Conservation (phyloP, 30 jellyfish, hydroid and myxozoan species). For the Pelagia noctiluca region DNA sequence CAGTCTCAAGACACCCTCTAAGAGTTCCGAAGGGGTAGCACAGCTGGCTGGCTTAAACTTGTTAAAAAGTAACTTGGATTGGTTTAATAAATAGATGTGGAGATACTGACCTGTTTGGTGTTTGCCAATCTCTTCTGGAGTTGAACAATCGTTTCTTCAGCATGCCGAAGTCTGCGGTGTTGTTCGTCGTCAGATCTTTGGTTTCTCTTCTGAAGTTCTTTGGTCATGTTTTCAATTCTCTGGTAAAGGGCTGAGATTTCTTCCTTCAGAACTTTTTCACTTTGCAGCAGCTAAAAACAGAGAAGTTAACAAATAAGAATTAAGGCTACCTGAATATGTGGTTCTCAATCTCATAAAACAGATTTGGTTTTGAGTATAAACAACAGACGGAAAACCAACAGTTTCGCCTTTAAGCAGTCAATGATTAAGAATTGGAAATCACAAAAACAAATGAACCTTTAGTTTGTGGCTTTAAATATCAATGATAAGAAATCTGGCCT, state of each 20-base stretch:
- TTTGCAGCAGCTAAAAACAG: slow-evolving; percentile 68
- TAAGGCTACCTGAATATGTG: no score
- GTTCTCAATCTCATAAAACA: no score
- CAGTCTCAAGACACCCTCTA: no score
- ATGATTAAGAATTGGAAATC: no score
- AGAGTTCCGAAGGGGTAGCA: no score
- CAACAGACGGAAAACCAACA: no score
- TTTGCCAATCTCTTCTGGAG: slow-evolving; percentile 83
- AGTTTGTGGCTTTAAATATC: no score
- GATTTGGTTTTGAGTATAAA: no score
- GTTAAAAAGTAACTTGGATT: not conserved
- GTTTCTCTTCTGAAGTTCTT: slow-evolving; percentile 70
- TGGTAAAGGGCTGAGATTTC: slow-evolving; percentile 69
- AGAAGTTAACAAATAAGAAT: not conserved
- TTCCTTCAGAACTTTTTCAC: slow-evolving; percentile 82
- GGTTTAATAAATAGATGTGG: not conserved
- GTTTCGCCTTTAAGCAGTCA: no score
- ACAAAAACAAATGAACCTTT: no score
- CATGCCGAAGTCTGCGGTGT: slow-evolving; percentile 72
- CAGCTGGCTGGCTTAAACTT: not conserved
- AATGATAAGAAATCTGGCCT: no score
- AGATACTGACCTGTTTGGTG: slow-evolving; percentile 78
- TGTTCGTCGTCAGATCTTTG: slow-evolving; percentile 80
- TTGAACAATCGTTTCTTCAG: slow-evolving; percentile 78
- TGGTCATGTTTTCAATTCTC: slow-evolving; percentile 70